Conservation (phyloP, 2,888 invertebrate genomes). For the Dorcus parallelipipedus region DNA sequence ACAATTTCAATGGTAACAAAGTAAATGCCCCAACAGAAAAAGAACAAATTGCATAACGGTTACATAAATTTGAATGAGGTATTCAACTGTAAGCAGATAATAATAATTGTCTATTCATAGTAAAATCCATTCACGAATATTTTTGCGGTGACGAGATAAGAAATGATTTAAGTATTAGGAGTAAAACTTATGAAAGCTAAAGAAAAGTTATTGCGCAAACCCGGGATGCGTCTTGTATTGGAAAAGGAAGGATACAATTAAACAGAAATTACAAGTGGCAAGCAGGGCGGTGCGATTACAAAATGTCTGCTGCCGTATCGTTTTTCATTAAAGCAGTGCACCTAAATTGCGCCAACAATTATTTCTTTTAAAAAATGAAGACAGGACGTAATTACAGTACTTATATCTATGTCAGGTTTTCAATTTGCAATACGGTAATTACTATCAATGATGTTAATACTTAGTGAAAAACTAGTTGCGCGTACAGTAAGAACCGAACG, state of each 20-base stretch:
- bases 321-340: not conserved
- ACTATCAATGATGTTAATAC: not conserved
- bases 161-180: too few species aligned
- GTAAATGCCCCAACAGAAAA: too few species aligned
- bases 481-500: not conserved
- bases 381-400: not conserved
- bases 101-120: too few species aligned
- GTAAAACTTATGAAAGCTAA: too few species aligned
- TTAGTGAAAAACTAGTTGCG: not conserved
- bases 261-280: not conserved
- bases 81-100: too few species aligned
- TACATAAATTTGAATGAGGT: too few species aligned
- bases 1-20: too few species aligned
- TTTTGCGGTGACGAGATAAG: too few species aligned
- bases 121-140: too few species aligned
- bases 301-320: not conserved
- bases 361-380: not conserved
- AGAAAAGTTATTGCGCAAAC: too few species aligned
- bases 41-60: too few species aligned
- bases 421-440: constrained; percentile 1
- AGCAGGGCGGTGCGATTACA: not conserved
- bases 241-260: not conserved
- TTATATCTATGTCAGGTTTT: constrained; percentile 1
- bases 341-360: not conserved
- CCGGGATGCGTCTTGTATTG: too few species aligned